Evolutionary conservation across 2,113 vertebrate species (phyloP).

Genomic region (Gobiocypris rarus): DNA sequence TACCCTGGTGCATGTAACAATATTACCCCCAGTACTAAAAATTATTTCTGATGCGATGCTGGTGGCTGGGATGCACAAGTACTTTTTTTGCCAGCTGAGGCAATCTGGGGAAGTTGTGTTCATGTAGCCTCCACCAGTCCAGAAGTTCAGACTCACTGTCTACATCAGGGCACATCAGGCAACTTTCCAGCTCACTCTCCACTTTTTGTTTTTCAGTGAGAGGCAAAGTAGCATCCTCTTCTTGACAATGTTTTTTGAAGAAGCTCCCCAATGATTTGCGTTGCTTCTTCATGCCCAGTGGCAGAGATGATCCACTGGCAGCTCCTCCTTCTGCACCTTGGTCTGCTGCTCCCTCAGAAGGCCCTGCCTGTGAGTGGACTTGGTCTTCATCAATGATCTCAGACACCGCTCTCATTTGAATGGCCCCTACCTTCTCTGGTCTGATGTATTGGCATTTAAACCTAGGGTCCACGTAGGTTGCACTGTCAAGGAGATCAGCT

Average conservation of each 20-base stretch:
- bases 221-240: no score
- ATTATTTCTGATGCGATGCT: conserved; percentile 27
- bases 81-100: conserved; percentile 24
- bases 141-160: conserved; percentile 19
- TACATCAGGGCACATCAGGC: conserved; percentile 2
- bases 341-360: not conserved
- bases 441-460: conserved; percentile 3
- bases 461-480: no score
- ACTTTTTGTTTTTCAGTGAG: no score
- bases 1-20: conserved; percentile 32
- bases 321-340: conserved; percentile 21
- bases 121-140: conserved; percentile 19
- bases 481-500: no score
- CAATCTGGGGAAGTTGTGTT: conserved; percentile 14
- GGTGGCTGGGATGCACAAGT: conserved; percentile 41
- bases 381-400: conserved; percentile 21
- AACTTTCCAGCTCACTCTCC: not conserved
- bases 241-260: no score
- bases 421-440: conserved; percentile 11
- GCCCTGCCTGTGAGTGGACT: not conserved
- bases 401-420: conserved; percentile 27
- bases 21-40: conserved; percentile 33
- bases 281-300: no score
- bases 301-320: not conserved
- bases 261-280: no score